These are phyloP conservation scores for Apolygus lucorum DNA, from an alignment of 1,140 invertebrate species.

Conservation along the genomic window DNA sequence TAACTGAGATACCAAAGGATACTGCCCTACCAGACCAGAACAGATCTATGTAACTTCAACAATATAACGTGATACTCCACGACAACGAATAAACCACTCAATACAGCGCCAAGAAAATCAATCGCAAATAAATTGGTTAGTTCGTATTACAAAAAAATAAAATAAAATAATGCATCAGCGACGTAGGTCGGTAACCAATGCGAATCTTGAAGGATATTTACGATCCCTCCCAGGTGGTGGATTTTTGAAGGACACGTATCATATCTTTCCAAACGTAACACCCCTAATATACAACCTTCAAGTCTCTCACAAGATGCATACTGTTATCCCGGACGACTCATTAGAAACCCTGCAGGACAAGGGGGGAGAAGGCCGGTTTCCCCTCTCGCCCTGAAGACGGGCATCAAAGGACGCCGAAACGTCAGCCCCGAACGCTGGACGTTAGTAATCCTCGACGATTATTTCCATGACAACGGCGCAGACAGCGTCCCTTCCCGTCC, in stretches of 20 bases:
- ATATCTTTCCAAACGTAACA: neutral
- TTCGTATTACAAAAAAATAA: no score
- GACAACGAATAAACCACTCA: no score
- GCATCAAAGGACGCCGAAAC: slow-evolving; percentile 14
- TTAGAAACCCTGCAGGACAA: neutral
- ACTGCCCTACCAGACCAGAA: no score
- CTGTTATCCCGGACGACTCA: slow-evolving; percentile 10
- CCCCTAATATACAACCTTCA: slow-evolving; percentile 1
- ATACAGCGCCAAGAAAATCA: no score
- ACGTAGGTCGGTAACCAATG: no score
- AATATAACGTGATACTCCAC: no score
- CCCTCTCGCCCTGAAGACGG: neutral
- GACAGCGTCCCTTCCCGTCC: neutral
- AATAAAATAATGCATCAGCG: no score
- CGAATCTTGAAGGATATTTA: neutral
- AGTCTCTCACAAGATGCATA: slow-evolving; percentile 8
- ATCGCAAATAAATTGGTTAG: no score
- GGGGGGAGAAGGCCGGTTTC: neutral
- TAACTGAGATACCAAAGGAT: no score
- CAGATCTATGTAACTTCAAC: no score
- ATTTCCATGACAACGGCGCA: slow-evolving; percentile 16
- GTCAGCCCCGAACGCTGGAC: slow-evolving; percentile 10
- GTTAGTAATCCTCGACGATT: slow-evolving; percentile 16
- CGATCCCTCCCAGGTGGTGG: neutral
- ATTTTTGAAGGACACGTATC: slow-evolving; percentile 5